These are phyloP conservation scores for Chunga burmeisteri DNA, from an alignment of 2,113 vertebrate species.

Conservation along the genomic window DNA sequence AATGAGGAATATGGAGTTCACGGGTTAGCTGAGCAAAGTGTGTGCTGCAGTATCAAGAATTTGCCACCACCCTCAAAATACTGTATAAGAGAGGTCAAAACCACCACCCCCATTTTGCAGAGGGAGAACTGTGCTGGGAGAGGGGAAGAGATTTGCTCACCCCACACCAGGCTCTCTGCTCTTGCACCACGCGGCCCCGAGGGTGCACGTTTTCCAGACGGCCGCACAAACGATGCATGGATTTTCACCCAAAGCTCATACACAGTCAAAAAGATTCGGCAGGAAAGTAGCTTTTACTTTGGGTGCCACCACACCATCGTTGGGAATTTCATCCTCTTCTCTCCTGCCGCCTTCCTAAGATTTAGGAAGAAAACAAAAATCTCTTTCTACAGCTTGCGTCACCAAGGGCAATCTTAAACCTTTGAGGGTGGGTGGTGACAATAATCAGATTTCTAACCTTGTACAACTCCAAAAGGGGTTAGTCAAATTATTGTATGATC, in stretches of 20 bases:
- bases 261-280: neutral
- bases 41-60: neutral
- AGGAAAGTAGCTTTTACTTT: neutral
- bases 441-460: accelerated
- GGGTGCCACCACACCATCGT: accelerated
- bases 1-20: neutral
- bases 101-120: neutral
- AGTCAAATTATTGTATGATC: neutral
- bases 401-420: neutral
- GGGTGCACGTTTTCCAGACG: neutral
- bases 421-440: neutral
- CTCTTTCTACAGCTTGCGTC: neutral
- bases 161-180: neutral
- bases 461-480: neutral
- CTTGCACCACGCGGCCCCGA: neutral
- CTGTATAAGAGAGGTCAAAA: neutral
- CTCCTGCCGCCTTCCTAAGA: neutral
- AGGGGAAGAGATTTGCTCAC: neutral
- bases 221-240: accelerated
- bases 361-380: neutral
- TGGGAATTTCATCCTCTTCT: neutral
- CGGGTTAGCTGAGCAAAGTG: neutral
- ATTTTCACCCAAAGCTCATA: neutral
- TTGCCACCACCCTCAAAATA: neutral
- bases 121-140: neutral